Evolutionary conservation across 2,113 vertebrate genomes (phyloP), one percentile per base, ranked within the genome.

Genomic region (Orthonyx spaldingii): DNA sequence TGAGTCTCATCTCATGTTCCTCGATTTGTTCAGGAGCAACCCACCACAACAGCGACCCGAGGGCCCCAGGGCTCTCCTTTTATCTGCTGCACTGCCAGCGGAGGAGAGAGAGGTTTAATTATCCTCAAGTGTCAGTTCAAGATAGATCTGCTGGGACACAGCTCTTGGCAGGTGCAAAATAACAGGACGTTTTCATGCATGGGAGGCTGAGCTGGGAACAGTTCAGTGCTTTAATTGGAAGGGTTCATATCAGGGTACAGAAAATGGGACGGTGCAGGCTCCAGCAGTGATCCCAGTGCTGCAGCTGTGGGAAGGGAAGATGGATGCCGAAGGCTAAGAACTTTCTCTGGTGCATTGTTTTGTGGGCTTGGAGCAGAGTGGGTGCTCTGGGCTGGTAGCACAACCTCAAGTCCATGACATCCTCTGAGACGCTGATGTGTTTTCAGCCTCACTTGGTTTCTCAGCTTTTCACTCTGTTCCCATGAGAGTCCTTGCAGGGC

Each of bases 91-190:
- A 5, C 90, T 74, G 71, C 79, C 65, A 89, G 52, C 23, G 5
- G 89, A 77, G 87, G 71, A 79, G 87, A 91, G 53, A 91, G 55
- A 81, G 83, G 89, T 96, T 97, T 97, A 95, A 94, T 96, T 96
- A 96, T 86, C 90, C 96, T 96, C 93, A 75, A 94, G 94, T 97
- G 93, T 95, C 92, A 96, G 93, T 91, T 95, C 76, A 77, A 95
- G 95, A 96, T 63, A 92, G 94, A 97, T 93, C 96, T 96, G 72
- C 93, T 84, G 95, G 96, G 96, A 97, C 90, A 53, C 47, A 64
- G 83, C 64, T 94, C 93, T 95, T 96, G 94, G 90, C 94, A 97
- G 92, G 96, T 96, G 92, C 11, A 21, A 96, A 96, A 93, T 97
- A 92, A 93, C 92, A 92, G 90, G 79, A 96, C 32, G 84, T 86